phyloP scores from a whole-genome alignment of 2,113 vertebrate species.

The Gallinago media region DNA sequence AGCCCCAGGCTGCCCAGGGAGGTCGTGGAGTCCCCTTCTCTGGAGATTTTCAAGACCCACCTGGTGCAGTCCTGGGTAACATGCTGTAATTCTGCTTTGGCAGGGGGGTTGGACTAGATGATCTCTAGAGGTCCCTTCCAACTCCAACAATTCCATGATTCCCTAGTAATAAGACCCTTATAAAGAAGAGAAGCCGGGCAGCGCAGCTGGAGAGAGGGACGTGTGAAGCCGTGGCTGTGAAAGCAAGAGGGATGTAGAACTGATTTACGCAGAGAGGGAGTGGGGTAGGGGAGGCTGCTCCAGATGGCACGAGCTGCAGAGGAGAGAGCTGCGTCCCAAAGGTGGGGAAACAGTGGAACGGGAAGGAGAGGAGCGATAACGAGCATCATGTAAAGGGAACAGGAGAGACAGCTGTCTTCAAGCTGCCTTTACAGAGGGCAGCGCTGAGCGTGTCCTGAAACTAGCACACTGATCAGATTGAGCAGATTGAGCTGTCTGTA shows the following conservation, averaged over 20 bases:
- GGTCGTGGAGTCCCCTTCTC: too few species aligned
- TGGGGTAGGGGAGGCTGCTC: background rate
- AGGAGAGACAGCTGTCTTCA: background rate
- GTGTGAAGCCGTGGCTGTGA: background rate
- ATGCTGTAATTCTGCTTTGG: too few species aligned
- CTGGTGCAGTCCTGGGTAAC: too few species aligned
- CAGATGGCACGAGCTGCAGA: background rate
- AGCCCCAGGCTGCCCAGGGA: too few species aligned
- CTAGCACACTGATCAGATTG: background rate
- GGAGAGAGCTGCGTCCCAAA: background rate
- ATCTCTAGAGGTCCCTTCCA: too few species aligned
- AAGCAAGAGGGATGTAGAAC: background rate
- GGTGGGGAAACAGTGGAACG: background rate
- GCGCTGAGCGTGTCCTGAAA: background rate
- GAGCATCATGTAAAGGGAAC: accelerated
- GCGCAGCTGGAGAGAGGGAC: accelerated
- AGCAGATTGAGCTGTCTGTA: background rate
- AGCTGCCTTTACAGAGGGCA: background rate
- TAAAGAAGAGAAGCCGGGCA: background rate
- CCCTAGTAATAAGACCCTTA: background rate
- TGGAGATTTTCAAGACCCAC: too few species aligned
- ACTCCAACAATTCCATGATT: background rate
- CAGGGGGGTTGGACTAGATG: too few species aligned
- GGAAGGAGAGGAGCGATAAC: background rate
- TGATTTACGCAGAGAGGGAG: accelerated